Percentiles rank a stretch among this genome's conserved stretches.
Evolutionary conservation across 2,797 vertebrate species (phyloP).

Genomic region (Neomorphus geoffroyi): DNA sequence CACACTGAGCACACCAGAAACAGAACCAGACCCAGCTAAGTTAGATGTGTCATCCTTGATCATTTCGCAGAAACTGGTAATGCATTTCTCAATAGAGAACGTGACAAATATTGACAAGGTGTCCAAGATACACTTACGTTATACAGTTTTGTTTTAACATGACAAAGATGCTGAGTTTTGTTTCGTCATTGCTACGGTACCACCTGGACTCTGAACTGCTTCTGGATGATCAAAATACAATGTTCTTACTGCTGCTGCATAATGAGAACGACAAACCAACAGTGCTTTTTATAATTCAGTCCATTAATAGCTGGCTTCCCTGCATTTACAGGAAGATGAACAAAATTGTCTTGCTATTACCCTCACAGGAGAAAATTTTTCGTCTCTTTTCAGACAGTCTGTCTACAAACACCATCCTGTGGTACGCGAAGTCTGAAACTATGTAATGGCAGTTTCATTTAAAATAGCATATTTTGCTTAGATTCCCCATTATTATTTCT

Average conservation of each 20-base stretch:
- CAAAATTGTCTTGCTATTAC: conserved; percentile 18
- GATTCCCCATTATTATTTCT: conserved; percentile 29
- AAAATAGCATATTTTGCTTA: conserved; percentile 36
- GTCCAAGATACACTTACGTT: background rate
- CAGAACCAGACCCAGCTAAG: background rate
- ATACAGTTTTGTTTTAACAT: background rate
- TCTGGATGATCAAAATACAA: background rate
- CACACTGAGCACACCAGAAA: background rate
- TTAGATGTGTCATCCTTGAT: background rate
- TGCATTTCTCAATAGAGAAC: background rate
- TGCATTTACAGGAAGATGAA: conserved; percentile 66
- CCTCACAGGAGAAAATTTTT: conserved; percentile 27
- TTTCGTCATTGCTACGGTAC: background rate
- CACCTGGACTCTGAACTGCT: background rate
- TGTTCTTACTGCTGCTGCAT: conserved; percentile 11
- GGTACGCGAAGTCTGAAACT: conserved; percentile 61
- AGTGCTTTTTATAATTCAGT: conserved; percentile 55
- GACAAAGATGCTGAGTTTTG: background rate
- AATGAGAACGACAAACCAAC: conserved; percentile 38
- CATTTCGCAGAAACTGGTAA: background rate
- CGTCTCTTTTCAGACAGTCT: conserved; percentile 52
- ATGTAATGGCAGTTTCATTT: conserved; percentile 54
- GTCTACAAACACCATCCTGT: conserved; percentile 21
- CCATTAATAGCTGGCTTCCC: conserved; percentile 58
- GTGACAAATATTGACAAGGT: background rate